phyloP scores from a whole-genome alignment of 2,888 invertebrate genomes.

The Mechanitis messenoides region DNA sequence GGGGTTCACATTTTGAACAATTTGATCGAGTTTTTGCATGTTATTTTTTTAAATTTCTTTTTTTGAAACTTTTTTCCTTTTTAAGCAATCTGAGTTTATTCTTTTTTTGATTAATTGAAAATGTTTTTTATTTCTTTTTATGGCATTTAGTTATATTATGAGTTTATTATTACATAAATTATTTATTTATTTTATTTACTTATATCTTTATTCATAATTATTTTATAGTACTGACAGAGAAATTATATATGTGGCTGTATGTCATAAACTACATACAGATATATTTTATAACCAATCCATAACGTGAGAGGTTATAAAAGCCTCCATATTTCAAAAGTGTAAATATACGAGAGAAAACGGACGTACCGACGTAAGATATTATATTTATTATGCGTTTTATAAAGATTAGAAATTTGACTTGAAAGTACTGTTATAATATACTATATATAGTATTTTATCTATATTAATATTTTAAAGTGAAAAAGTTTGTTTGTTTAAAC shows the following conservation, averaged over 20 bases:
- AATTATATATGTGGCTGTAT: background rate
- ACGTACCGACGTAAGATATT: constrained; percentile 48
- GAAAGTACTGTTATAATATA: background rate
- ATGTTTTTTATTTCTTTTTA: too few relatives aligned
- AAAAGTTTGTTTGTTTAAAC: too few relatives aligned
- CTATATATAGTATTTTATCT: background rate
- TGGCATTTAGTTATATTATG: background rate
- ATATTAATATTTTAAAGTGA: too few relatives aligned
- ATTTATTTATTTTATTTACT: background rate
- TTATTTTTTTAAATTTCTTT: too few relatives aligned
- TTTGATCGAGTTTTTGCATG: too few relatives aligned
- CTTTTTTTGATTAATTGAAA: too few relatives aligned
- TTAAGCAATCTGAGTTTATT: too few relatives aligned
- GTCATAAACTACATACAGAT: constrained; percentile 33
- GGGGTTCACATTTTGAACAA: too few relatives aligned
- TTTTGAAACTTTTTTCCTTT: too few relatives aligned
- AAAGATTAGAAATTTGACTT: constrained; percentile 36
- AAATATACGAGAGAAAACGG: constrained; percentile 55
- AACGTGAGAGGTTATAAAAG: constrained; percentile 61
- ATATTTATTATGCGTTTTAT: constrained; percentile 49
- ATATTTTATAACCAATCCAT: constrained; percentile 67
- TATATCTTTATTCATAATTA: background rate
- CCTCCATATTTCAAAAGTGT: constrained; percentile 64
- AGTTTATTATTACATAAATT: too few relatives aligned
- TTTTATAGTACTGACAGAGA: background rate